Evolutionary conservation across 2,113 vertebrate genomes (phyloP).

Genomic region (Hemibagrus wyckioides): DNA sequence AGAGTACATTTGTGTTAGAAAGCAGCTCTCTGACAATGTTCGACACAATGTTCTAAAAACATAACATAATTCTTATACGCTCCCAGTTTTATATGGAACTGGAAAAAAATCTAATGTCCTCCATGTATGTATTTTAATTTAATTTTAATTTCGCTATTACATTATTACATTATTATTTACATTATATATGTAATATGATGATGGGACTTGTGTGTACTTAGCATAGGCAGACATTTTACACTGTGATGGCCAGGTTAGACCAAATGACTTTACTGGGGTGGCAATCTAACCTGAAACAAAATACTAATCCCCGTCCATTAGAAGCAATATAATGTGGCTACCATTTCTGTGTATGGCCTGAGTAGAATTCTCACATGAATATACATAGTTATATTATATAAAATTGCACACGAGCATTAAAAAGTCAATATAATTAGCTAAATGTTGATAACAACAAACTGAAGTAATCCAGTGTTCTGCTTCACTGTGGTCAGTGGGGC

Average conservation of each 20-base stretch:
- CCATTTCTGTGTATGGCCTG: not conserved
- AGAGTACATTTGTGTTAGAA: slow-evolving; percentile 36
- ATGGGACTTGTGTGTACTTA: not conserved
- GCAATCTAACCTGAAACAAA: not conserved
- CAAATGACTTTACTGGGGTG: not conserved
- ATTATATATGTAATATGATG: not conserved
- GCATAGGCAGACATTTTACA: not conserved
- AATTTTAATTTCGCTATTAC: not conserved
- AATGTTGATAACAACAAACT: not conserved
- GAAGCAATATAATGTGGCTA: not conserved
- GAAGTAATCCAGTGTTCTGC: not conserved
- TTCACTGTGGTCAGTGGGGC: not conserved
- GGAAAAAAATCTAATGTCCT: not conserved
- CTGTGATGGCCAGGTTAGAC: not conserved
- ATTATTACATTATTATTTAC: too few species aligned
- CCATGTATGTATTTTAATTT: not conserved
- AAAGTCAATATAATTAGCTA: not conserved
- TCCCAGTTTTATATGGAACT: not conserved
- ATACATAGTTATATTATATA: too few species aligned
- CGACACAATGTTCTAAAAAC: slow-evolving; percentile 49
- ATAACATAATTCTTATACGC: slow-evolving; percentile 54
- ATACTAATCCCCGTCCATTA: not conserved
- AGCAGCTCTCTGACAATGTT: slow-evolving; percentile 43
- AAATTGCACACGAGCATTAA: not conserved
- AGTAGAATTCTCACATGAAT: not conserved